Evolutionary conservation across 2,797 vertebrate species (phyloP), one percentile per base, ranked within the genome.

Genomic region (Spea hammondii): DNA sequence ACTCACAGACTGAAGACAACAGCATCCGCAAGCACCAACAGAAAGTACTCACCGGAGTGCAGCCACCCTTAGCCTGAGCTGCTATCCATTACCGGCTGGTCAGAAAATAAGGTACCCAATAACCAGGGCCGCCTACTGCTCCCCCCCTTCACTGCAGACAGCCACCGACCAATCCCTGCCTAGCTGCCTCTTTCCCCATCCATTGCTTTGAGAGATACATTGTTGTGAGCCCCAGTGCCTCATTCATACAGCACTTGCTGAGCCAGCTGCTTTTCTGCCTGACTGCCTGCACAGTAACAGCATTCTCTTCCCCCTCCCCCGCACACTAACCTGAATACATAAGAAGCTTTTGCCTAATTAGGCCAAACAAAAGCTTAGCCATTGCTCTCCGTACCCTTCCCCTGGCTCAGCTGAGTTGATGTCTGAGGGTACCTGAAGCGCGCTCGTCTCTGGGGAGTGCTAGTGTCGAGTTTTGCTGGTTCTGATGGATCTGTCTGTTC

Each of bases 401-500:
- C 70, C 48, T 5, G 8, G 74, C 78, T 47, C 74, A 57, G 77
- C 79, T 0, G 55, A 71, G 76, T 70, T 69, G 70, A 57, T 55
- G 51, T 47, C 49, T 0, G 45, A 86, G 85, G 85, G 88, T 94
- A 96, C 93, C 95, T 95, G 93, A 95, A 95, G 84, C 86, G 87
- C 83, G 89, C 89, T 87, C 89, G 92, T 87, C 89, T 91, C 86
- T 74, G 92, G 83, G 88, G 83, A 75, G 86, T 75, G 47, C 77
- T 84, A 67, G 76, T 72, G 5, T 85, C 89, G 79, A 83, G 86
- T 86, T 77, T 83, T 72, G 87, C 85, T 1, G 60, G 87, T 83
- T 87, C 83, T 11, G 88, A 67, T 82, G 84, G 1, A 83, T 85
- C 79, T 68, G 86, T 71, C 65, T 87, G 87, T 83, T 85, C 87